A percentile compares a stretch with the other conserved stretches of the same genome.
These are phyloP conservation scores for Paratrypauchen microcephalus DNA, from an alignment of 2,797 vertebrate species.

Conservation along the genomic window DNA sequence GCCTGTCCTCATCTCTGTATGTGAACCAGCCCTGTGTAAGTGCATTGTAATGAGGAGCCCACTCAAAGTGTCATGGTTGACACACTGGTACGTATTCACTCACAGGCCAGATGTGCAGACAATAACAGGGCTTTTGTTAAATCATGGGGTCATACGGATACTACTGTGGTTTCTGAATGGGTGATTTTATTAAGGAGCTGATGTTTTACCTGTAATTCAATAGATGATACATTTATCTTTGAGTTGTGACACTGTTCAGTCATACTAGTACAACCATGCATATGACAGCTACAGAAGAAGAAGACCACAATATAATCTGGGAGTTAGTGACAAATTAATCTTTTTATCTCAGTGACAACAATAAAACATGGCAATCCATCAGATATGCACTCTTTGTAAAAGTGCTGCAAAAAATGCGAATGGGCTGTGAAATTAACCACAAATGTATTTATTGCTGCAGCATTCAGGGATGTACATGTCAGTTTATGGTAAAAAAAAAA, in stretches of 20 bases:
- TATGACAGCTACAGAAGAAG: not conserved
- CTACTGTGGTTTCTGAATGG: not conserved
- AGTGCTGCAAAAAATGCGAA: too few relatives aligned
- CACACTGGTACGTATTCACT: constrained; percentile 53
- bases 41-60: constrained; percentile 8
- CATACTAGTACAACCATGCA: too few relatives aligned
- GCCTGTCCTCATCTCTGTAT: constrained; percentile 37
- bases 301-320: not conserved
- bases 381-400: too few relatives aligned
- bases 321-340: too few relatives aligned
- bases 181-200: not conserved
- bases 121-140: constrained; percentile 26
- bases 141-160: not conserved
- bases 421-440: too few relatives aligned
- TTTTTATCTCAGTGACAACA: too few relatives aligned
- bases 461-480: too few relatives aligned
- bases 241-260: not conserved
- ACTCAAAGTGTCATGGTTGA: constrained; percentile 13
- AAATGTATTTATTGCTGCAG: too few relatives aligned
- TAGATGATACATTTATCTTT: not conserved
- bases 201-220: too few relatives aligned
- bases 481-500: too few relatives aligned
- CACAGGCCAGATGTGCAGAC: constrained; percentile 43
- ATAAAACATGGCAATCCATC: too few relatives aligned
- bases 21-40: constrained; percentile 7